Evolutionary conservation across 2,113 vertebrate genomes (phyloP).

Genomic region (Cygnus atratus): DNA sequence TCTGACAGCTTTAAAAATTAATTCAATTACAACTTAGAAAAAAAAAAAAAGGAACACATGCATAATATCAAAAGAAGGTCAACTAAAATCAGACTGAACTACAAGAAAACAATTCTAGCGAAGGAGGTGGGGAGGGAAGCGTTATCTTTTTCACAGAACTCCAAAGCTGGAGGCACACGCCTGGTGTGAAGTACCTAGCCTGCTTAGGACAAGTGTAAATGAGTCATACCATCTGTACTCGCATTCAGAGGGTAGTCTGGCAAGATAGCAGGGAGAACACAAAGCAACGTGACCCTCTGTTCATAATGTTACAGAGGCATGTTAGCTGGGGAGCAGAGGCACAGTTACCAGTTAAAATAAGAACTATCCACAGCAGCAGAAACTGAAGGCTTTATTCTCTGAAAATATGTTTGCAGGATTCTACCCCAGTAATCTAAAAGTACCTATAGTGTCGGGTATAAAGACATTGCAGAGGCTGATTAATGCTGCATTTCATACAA

Average conservation of each 20-base stretch:
- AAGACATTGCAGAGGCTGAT: background rate
- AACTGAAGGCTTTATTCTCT: background rate
- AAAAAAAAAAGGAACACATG: background rate
- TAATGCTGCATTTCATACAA: background rate
- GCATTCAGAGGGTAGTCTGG: slow-evolving; percentile 49
- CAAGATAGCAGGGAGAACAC: slow-evolving; percentile 45
- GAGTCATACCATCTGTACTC: slow-evolving; percentile 60
- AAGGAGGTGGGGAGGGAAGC: background rate
- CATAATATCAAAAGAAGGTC: background rate
- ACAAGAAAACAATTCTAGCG: background rate
- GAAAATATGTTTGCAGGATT: background rate
- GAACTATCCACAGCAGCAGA: background rate
- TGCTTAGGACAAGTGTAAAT: slow-evolving; percentile 60
- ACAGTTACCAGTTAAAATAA: background rate
- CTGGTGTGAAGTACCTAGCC: slow-evolving; percentile 39
- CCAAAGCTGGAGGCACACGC: slow-evolving; percentile 26
- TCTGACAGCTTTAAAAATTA: background rate
- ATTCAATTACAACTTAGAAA: background rate
- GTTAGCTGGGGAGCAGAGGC: background rate
- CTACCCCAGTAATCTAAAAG: background rate
- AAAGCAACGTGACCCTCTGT: background rate
- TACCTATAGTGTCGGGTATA: background rate
- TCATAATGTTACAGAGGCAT: background rate
- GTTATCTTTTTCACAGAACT: background rate
- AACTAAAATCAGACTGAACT: background rate